Base-by-base conservation (phyloP, 2,113 vertebrate genomes). In the Sigmodon hispidus region DNA sequence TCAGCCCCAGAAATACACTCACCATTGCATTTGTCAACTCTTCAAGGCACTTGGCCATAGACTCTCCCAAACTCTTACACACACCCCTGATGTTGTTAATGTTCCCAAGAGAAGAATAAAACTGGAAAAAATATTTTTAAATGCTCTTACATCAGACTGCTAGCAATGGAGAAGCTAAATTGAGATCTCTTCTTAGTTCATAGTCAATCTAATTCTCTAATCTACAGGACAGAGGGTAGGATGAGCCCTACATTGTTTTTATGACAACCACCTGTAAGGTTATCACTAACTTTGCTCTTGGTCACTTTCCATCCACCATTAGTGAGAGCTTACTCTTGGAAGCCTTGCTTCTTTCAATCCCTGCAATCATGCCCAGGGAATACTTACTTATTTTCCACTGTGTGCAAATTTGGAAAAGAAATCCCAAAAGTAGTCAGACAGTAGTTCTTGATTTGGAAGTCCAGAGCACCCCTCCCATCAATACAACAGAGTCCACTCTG, bases 61-160 rank as follows among this genome's bases (percentile, higher is more conserved):
- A 22, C 84, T 69, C 50, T 10, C 9, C 9, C 40, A 70, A 31
- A 87, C 93, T 63, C 50, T 80, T 36, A 72, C 75, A 73, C 12
- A 50, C 55, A 55, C 94, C 65, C n/a, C 0, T 9, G 22, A 70
- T 76, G 75, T 50, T 57, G 94, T 87, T 50, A 52, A 91, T 50
- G 31, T 72, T 89, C 87, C 48, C 67, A n/a, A 45, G 31, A 96
- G 59, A 29, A 94, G 85, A 95, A 95, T 45, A 80, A 17, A 81
- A 24, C 72, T 21, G 43, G 75, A 52, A 83, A 83, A 80, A 81
- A 50, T 67, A 55, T 89, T 96, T 50, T 34, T 79, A 93, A 59
- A 50, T 80, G 48, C 69, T 75, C 94, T 61, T 77, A 83, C 59
- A 61, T 76, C 45, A 94, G 50, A 65, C 9, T 63, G 5, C 19